A percentile compares a stretch with the other conserved stretches of the same genome.
Conservation (phyloP, 2,888 invertebrate genomes). For the Clostera curtula region DNA sequence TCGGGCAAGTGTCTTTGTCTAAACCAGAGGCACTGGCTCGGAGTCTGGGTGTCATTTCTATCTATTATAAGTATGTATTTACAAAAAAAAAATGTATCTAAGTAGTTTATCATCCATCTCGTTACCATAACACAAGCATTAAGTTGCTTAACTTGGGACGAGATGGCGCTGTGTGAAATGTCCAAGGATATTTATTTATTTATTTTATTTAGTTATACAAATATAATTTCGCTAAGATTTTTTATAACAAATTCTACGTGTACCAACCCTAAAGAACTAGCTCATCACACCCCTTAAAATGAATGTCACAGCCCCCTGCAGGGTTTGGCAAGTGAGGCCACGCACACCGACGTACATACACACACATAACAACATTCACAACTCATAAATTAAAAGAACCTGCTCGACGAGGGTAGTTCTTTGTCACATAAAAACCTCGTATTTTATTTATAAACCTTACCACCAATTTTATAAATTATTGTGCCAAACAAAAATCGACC, state of each 20-base stretch:
- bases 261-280: slow-evolving; percentile 44
- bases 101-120: too few relatives aligned
- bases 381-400: slow-evolving; percentile 67
- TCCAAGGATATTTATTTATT: too few relatives aligned
- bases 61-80: too few relatives aligned
- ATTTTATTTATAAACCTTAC: slow-evolving; percentile 23
- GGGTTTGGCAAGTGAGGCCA: slow-evolving; percentile 52
- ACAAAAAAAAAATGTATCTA: too few relatives aligned
- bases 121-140: too few relatives aligned
- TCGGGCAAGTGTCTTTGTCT: too few relatives aligned
- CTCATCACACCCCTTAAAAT: slow-evolving; percentile 58
- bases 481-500: slow-evolving; percentile 6
- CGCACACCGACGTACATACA: slow-evolving; percentile 24
- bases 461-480: slow-evolving; percentile 7
- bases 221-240: background rate
- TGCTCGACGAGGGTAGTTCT: slow-evolving; percentile 54
- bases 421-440: slow-evolving; percentile 36
- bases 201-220: too few relatives aligned
- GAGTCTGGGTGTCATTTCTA: too few relatives aligned
- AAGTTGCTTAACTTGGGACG: too few relatives aligned
- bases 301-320: slow-evolving; percentile 48
- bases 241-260: background rate
- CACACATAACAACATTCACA: slow-evolving; percentile 43
- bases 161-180: too few relatives aligned
- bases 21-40: too few relatives aligned